Evolutionary conservation across 2,113 vertebrate genomes (phyloP).

Genomic region (Carassius carassius): DNA sequence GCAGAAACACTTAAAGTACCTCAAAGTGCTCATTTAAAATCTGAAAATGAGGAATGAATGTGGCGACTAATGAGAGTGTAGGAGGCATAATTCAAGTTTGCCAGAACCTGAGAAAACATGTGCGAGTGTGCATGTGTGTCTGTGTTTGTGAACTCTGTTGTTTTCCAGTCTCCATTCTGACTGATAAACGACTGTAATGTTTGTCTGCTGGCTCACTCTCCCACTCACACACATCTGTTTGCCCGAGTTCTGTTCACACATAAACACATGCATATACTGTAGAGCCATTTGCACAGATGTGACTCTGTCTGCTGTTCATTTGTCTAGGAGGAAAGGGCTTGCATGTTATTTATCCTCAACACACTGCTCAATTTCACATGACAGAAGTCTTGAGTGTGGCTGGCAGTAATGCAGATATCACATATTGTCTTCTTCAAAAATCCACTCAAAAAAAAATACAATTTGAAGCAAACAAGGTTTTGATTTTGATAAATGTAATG

Average conservation of each 20-base stretch:
- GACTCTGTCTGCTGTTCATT: constrained; percentile 3
- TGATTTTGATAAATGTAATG: not conserved
- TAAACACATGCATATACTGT: constrained; percentile 16
- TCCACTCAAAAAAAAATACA: not conserved
- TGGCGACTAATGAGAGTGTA: constrained; percentile 33
- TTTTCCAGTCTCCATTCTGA: constrained; percentile 56
- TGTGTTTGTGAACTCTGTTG: constrained; percentile 43
- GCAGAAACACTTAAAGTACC: constrained; percentile 23
- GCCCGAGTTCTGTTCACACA: constrained; percentile 23
- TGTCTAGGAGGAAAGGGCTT: constrained; percentile 21
- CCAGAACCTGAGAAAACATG: constrained; percentile 6
- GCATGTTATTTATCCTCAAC: not conserved
- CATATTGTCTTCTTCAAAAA: not conserved
- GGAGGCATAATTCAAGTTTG: constrained; percentile 25
- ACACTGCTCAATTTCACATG: constrained; percentile 21
- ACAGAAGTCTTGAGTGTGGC: not conserved
- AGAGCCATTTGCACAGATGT: not conserved
- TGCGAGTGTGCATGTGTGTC: constrained; percentile 11
- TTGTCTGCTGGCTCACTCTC: constrained; percentile 51
- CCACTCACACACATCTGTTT: constrained; percentile 42
- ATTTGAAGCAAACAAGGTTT: not conserved
- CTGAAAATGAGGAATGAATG: constrained; percentile 10
- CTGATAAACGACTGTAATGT: constrained; percentile 56
- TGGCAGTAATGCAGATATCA: not conserved
- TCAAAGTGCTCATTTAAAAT: constrained; percentile 2